Percentiles rank a stretch among this genome's conserved stretches.
Evolutionary conservation across 2,888 invertebrate species (phyloP).

Genomic region (Ormyrus labotus): DNA sequence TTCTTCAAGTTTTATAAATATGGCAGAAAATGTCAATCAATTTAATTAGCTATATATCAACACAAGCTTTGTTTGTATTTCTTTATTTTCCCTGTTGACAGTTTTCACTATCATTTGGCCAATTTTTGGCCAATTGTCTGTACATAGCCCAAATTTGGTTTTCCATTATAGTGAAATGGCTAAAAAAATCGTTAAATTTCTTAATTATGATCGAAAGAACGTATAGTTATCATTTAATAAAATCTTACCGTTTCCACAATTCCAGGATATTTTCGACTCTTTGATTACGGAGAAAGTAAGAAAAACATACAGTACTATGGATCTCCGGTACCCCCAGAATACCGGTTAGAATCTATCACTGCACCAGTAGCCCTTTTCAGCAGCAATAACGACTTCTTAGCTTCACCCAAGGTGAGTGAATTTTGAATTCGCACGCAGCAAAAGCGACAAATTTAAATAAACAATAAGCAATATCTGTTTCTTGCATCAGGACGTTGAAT

Average conservation of each 20-base stretch:
- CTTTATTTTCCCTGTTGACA: too few species aligned
- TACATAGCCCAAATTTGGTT: too few species aligned
- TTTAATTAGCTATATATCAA: too few species aligned
- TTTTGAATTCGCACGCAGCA: not conserved
- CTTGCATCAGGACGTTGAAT: conserved; percentile 63
- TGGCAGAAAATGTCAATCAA: too few species aligned
- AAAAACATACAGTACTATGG: conserved; percentile 67
- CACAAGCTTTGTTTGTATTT: too few species aligned
- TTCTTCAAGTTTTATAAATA: too few species aligned
- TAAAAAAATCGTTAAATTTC: too few species aligned
- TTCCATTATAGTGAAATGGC: too few species aligned
- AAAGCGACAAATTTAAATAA: not conserved
- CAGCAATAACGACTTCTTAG: conserved; percentile 68
- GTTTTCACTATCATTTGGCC: too few species aligned
- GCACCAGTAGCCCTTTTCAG: conserved; percentile 70
- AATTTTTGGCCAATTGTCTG: too few species aligned
- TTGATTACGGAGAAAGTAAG: conserved; percentile 66
- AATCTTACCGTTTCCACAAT: too few species aligned
- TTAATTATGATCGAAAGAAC: not conserved
- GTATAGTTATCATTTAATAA: not conserved
- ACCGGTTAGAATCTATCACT: conserved; percentile 66
- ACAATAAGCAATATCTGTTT: not conserved
- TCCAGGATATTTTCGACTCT: conserved; percentile 67
- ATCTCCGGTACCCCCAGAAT: conserved; percentile 67
- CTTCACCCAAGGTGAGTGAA: conserved; percentile 65